phyloP scores from a whole-genome alignment of 2,797 vertebrate species.

The Eurystomus glaucurus region DNA sequence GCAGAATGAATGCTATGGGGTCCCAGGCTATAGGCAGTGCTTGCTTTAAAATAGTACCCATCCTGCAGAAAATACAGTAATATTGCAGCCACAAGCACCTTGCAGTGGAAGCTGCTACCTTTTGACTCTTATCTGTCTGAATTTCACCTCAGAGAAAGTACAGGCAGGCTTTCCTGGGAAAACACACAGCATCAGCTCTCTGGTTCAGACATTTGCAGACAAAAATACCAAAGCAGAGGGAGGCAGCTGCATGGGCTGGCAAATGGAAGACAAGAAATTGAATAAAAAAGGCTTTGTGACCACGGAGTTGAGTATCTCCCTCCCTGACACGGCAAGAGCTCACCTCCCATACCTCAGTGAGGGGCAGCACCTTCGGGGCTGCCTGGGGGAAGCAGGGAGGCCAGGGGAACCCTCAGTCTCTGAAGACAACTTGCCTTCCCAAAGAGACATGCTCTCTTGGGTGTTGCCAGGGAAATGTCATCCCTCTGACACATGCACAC shows the following conservation, averaged over 20 bases:
- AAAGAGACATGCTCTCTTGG: fast-evolving
- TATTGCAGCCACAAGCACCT: neutral
- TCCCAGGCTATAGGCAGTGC: fast-evolving
- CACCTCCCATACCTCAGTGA: neutral
- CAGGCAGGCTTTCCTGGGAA: neutral
- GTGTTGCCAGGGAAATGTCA: neutral
- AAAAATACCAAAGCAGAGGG: neutral
- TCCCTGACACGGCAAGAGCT: fast-evolving
- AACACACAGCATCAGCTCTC: neutral
- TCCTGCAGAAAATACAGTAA: neutral
- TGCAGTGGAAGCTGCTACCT: neutral
- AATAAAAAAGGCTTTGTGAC: neutral
- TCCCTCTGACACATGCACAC: neutral
- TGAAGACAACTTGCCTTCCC: neutral
- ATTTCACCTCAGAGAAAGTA: neutral
- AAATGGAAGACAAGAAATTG: neutral
- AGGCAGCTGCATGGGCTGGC: neutral
- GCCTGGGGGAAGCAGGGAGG: fast-evolving
- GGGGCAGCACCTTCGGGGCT: fast-evolving
- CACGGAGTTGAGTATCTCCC: neutral
- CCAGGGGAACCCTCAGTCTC: neutral
- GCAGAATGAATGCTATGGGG: neutral
- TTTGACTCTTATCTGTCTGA: neutral
- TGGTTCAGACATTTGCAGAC: neutral
- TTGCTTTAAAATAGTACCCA: neutral